A percentile compares a stretch with the other conserved stretches of the same genome.
phyloP scores from a whole-genome alignment of 2,888 invertebrate species.

The Hyposoter didymator region DNA sequence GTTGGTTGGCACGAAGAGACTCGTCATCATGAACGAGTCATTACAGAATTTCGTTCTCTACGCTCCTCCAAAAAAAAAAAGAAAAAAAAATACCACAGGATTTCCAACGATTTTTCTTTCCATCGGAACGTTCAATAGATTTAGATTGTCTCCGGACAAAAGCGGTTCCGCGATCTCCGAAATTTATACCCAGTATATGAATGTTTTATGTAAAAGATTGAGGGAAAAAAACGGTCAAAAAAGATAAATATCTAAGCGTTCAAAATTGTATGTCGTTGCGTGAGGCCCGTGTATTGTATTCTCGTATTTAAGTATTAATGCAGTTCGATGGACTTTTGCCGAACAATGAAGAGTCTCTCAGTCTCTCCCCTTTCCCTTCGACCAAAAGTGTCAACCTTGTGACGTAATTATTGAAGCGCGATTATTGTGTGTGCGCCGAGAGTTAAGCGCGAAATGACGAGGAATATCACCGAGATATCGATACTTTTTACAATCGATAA shows the following conservation, averaged over 20 bases:
- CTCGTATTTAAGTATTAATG: constrained; percentile 63
- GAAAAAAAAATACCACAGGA: background rate
- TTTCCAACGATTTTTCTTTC: constrained; percentile 11
- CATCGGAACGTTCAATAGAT: constrained; percentile 25
- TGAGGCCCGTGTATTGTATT: constrained; percentile 62
- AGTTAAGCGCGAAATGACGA: background rate
- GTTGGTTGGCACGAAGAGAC: constrained; percentile 65
- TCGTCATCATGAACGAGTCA: constrained; percentile 50
- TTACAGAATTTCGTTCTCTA: constrained; percentile 48
- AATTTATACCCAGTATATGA: constrained; percentile 39
- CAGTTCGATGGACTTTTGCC: constrained; percentile 57
- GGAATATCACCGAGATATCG: constrained; percentile 13
- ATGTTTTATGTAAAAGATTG: constrained; percentile 30
- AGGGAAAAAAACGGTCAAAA: constrained; percentile 2
- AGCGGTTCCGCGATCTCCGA: constrained; percentile 44
- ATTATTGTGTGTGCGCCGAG: constrained; percentile 22
- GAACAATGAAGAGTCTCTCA: background rate
- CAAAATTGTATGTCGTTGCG: constrained; percentile 58
- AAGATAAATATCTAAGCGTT: constrained; percentile 49
- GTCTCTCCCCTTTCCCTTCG: constrained; percentile 16
- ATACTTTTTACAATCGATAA: background rate
- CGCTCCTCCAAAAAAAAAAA: constrained; percentile 17
- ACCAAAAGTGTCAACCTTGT: constrained; percentile 53
- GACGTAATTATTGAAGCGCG: constrained; percentile 10
- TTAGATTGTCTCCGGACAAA: constrained; percentile 23